Percentiles rank a stretch among this genome's conserved stretches.
These are phyloP conservation scores for Hybos culiciformis DNA, from an alignment of 2,888 invertebrate genomes.

Conservation along the genomic window DNA sequence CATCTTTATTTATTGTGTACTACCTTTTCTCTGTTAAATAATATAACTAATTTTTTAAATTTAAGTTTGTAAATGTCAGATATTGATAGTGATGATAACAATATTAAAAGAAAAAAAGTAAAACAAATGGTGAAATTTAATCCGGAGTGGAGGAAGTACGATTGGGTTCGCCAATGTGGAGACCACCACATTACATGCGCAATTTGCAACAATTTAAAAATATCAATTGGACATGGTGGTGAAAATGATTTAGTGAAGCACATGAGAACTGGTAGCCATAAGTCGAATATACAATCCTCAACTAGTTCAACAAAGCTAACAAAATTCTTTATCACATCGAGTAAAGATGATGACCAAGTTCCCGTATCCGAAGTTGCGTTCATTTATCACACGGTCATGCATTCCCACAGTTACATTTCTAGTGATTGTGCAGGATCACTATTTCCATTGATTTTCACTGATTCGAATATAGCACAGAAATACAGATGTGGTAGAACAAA, in stretches of 20 bases:
- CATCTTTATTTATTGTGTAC: no score
- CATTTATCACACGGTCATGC: background rate
- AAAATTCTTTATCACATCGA: background rate
- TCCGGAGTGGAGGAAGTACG: background rate
- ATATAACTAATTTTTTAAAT: no score
- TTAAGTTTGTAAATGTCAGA: background rate
- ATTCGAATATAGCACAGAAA: background rate
- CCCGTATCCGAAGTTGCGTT: background rate
- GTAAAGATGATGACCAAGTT: background rate
- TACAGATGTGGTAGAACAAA: background rate
- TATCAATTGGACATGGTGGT: conserved; percentile 1
- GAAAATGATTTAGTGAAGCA: background rate
- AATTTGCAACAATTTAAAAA: conserved; percentile 4
- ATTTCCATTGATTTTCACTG: background rate
- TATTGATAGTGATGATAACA: background rate
- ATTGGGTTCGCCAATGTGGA: background rate
- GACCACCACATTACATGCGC: conserved; percentile 1
- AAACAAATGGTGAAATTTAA: background rate
- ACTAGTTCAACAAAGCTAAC: background rate
- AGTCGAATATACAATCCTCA: background rate
- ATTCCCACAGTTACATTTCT: background rate
- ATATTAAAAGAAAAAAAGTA: background rate
- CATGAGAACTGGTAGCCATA: background rate
- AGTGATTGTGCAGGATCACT: background rate
- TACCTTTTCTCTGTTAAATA: no score